Base-by-base conservation (phyloP, 2,888 invertebrate genomes). In the Acronicta alni region DNA sequence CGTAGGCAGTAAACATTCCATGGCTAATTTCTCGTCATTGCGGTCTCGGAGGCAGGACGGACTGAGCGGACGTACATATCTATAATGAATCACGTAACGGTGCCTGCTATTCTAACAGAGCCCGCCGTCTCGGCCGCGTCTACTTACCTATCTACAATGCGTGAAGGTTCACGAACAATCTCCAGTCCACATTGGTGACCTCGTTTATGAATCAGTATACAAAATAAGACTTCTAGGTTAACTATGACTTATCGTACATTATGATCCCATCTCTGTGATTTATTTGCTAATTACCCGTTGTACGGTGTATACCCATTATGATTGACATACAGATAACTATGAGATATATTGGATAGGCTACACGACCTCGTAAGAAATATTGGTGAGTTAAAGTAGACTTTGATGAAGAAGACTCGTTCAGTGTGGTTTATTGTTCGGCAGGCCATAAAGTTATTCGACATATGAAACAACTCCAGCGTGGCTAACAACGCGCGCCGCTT, bases 91-190 rank as follows among this genome's bases (percentile, higher is more conserved):
- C 81, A 83, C 80, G 75, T 84, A 82, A 83, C 83, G 82, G 81
- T 82, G 75, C 70, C 64, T 78, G 79, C 73, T 79, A 82, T 82
- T 84, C 70, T 77, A 82, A 77, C 75, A 77, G 72, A 77, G 79
- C 75, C 79, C 78, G 72, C 80, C 76, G 87, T 89, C 88, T 89
- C 83, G 83, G 75, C 80, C 74, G 74, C 77, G 88, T 89, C 89
- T 90, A 83, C 79, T 76, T 74, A 75, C 71, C 78, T 76, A 81
- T 79, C 79, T 81, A 75, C 75, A 77, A 72, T 72, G 76, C 79
- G 84, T 80, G 79, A 74, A 83, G 77, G 78, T 72, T 79, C 72
- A 75, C 74, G 68, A 75, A 75, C 80, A 77, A 77, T 78, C 80
- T 80, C 68, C 68, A 60, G 57, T 65, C 69, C 51, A 73, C 64